Evolutionary conservation across 2,888 invertebrate genomes (phyloP).

Genomic region (Lobophora halterata): DNA sequence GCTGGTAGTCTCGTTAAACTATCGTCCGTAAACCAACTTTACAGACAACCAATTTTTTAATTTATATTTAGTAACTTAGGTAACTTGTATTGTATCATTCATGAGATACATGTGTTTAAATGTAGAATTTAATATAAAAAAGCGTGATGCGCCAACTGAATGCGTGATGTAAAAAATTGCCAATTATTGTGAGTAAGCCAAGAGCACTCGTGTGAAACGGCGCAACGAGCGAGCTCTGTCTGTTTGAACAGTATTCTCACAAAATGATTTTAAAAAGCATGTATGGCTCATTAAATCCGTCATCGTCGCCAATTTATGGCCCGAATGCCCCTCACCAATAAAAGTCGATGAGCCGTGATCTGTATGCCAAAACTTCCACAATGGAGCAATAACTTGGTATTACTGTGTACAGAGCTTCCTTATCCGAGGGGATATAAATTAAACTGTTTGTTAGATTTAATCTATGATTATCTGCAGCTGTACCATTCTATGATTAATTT

Average conservation of each 20-base stretch:
- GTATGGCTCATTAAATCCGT: conserved; percentile 68
- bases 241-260: conserved; percentile 29
- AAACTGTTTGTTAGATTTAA: conserved; percentile 27
- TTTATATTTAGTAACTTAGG: too few species aligned
- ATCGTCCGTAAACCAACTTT: too few species aligned
- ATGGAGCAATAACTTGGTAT: conserved; percentile 59
- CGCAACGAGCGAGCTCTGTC: conserved; percentile 15
- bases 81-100: too few species aligned
- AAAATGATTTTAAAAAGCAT: conserved; percentile 62
- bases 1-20: too few species aligned
- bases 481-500: too few species aligned
- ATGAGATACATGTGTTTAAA: too few species aligned
- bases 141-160: too few species aligned
- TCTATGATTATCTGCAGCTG: too few species aligned
- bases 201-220: conserved; percentile 12
- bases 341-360: conserved; percentile 76
- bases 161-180: too few species aligned
- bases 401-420: conserved; percentile 46
- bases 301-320: conserved; percentile 67
- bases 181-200: conserved; percentile 4
- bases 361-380: conserved; percentile 71
- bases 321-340: conserved; percentile 58
- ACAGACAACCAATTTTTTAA: too few species aligned
- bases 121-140: too few species aligned
- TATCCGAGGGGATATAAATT: conserved; percentile 39